A percentile compares a stretch with the other conserved stretches of the same genome.
phyloP scores from a whole-genome alignment of 2,888 invertebrate species.

The Petrolisthes cinctipes region DNA sequence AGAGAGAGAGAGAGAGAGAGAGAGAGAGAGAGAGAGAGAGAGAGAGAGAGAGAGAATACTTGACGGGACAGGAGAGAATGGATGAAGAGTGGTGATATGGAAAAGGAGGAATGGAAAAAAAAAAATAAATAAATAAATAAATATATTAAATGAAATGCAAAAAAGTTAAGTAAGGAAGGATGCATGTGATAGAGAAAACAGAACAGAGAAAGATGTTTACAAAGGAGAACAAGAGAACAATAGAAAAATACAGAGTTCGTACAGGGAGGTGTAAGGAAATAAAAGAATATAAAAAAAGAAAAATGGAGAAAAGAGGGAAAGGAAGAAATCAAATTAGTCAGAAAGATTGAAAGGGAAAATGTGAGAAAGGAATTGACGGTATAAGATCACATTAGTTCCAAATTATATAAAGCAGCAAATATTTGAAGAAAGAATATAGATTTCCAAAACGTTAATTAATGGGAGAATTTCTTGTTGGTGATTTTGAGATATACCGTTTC shows the following conservation, averaged over 20 bases:
- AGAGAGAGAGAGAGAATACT: not conserved
- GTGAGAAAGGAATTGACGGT: not conserved
- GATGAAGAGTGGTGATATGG: not conserved
- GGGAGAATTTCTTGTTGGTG: not conserved
- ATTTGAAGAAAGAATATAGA: too few relatives aligned
- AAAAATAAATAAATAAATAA: not conserved
- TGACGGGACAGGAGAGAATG: not conserved
- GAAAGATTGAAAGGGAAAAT: not conserved
- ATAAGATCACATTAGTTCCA: not conserved
- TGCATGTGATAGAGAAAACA: not conserved
- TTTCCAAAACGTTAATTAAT: too few relatives aligned
- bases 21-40: constrained; percentile 5
- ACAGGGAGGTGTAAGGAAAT: not conserved
- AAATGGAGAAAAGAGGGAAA: not conserved
- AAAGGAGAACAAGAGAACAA: not conserved
- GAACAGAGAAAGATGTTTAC: not conserved
- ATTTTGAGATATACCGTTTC: too few relatives aligned
- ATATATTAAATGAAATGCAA: not conserved
- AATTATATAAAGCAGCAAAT: not conserved
- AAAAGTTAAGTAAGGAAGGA: not conserved
- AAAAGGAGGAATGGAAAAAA: not conserved
- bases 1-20: constrained; percentile 5
- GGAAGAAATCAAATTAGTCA: not conserved
- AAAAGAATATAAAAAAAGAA: not conserved
- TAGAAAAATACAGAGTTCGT: not conserved